phyloP scores from a whole-genome alignment of 2,113 vertebrate genomes.

The Cisticola juncidis region DNA sequence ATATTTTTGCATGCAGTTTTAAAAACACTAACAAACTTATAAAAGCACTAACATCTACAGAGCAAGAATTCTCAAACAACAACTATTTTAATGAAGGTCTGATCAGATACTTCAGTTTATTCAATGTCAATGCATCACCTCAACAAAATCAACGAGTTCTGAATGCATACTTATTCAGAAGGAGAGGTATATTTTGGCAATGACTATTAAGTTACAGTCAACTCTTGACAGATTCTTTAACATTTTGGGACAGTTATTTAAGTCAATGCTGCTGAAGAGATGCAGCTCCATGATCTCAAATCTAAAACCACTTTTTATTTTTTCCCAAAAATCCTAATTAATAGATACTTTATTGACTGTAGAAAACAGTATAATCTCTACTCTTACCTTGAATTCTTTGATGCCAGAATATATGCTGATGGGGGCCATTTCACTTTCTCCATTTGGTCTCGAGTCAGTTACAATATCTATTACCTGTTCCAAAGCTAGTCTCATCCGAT shows the following conservation, averaged over 20 bases:
- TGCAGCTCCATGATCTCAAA: background rate
- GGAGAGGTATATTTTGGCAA: background rate
- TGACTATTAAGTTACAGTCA: background rate
- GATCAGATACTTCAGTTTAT: background rate
- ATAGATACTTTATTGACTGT: background rate
- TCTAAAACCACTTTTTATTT: background rate
- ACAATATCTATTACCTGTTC: slow-evolving; percentile 97
- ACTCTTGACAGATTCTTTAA: background rate
- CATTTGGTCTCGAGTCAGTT: slow-evolving; percentile 84
- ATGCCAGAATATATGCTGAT: slow-evolving; percentile 89
- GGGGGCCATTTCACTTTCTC: slow-evolving; percentile 82
- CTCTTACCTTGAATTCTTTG: slow-evolving; percentile 91
- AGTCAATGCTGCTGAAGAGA: background rate
- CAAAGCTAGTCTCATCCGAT: slow-evolving; percentile 92
- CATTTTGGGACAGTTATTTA: background rate
- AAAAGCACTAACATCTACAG: background rate
- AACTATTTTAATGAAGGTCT: background rate
- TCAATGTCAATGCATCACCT: background rate
- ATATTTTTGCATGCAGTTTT: background rate
- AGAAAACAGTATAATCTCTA: background rate
- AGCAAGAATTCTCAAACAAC: background rate
- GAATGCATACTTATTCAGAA: background rate
- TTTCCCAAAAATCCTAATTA: background rate
- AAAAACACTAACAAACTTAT: background rate
- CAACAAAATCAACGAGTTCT: background rate